A percentile compares a stretch with the other conserved stretches of the same genome.
Evolutionary conservation across 2,797 vertebrate genomes (phyloP).

Genomic region (Gorsachius magnificus): DNA sequence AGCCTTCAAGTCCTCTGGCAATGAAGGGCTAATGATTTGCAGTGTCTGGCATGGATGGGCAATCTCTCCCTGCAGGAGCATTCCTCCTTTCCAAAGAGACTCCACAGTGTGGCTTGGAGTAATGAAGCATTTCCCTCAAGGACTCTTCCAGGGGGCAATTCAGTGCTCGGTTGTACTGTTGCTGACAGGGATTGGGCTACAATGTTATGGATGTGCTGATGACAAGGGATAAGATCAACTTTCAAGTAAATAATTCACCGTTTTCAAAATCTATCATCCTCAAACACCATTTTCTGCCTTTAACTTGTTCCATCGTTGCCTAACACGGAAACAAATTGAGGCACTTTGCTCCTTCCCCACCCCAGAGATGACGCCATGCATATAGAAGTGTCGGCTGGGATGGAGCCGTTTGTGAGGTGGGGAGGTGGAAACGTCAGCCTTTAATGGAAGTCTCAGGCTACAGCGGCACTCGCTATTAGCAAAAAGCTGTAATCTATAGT

Average conservation of each 20-base stretch:
- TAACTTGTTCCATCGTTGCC: neutral
- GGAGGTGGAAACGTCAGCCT: neutral
- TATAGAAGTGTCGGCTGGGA: neutral
- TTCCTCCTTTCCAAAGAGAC: conserved; percentile 19
- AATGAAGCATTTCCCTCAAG: neutral
- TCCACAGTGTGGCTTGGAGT: neutral
- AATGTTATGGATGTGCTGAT: neutral
- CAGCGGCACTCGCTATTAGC: neutral
- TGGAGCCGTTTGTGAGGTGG: neutral
- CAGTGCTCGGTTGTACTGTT: neutral
- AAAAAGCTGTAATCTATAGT: conserved; percentile 3
- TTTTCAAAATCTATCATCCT: neutral
- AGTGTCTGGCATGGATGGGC: conserved; percentile 29
- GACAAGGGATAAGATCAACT: neutral
- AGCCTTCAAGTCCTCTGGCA: neutral
- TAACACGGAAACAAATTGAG: neutral
- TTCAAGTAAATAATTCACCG: neutral
- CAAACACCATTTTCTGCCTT: neutral
- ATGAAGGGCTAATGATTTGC: conserved; percentile 5
- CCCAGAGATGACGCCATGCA: neutral
- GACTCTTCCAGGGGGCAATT: neutral
- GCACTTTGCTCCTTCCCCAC: conserved; percentile 8
- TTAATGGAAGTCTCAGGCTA: neutral
- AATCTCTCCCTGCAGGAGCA: conserved; percentile 19
- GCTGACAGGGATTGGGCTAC: neutral